Evolutionary conservation across 30 jellyfish, hydroid and myxozoan species (phyloP).

Genomic region (Cassiopea andromeda): DNA sequence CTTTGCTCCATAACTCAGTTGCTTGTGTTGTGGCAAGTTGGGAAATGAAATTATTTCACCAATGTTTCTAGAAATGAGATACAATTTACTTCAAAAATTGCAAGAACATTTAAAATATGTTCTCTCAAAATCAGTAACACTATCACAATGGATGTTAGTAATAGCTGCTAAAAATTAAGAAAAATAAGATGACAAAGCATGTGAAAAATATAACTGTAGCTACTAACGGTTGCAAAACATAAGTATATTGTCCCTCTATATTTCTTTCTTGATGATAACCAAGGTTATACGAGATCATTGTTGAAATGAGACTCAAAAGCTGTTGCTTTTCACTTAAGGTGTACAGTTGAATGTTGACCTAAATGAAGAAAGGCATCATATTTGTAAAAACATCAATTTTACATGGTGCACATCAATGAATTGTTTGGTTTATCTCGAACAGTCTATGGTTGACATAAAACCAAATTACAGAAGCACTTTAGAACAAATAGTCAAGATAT

Average conservation of each 20-base stretch:
- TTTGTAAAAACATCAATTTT: too few species aligned
- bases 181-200: not conserved
- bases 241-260: slow-evolving; percentile 90
- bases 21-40: slow-evolving; percentile 91
- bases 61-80: slow-evolving; percentile 65
- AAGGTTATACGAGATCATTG: slow-evolving; percentile 92
- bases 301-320: slow-evolving; percentile 52
- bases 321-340: slow-evolving; percentile 87
- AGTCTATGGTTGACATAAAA: too few species aligned
- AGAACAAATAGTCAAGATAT: too few species aligned
- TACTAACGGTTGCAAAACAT: slow-evolving; percentile 90
- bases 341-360: slow-evolving; percentile 91
- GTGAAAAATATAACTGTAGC: not conserved
- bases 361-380: not conserved
- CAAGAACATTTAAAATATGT: too few species aligned
- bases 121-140: too few species aligned
- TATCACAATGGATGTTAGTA: too few species aligned
- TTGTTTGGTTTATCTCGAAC: too few species aligned
- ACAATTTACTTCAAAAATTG: too few species aligned
- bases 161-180: too few species aligned
- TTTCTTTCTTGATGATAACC: slow-evolving; percentile 89
- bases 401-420: too few species aligned
- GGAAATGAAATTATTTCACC: slow-evolving; percentile 87
- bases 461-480: too few species aligned
- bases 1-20: slow-evolving; percentile 87